Evolutionary conservation across 2,888 invertebrate genomes (phyloP), one percentile per base, ranked within the genome.

Genomic region (Cryptosula pallasiana): DNA sequence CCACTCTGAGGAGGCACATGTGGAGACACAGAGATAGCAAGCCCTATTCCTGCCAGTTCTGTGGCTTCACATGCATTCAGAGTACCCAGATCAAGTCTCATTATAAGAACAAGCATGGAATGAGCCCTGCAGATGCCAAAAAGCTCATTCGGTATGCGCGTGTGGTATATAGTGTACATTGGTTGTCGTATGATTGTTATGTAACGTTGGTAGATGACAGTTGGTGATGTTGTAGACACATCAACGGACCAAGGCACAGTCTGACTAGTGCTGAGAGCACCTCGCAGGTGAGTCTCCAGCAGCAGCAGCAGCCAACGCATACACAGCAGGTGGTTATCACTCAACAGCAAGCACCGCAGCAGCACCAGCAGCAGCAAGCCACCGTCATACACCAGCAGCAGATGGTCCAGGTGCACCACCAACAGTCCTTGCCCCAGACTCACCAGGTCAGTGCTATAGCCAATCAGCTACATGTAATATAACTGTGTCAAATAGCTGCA

Each of bases 331-430:
- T 63, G 34, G 63, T 63, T 5, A 63, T 63, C 20, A 27, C 63
- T 2, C 63, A 63, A 32, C 63, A 63, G 27, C 45, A 5, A 13
- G 45, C 45, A 5, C 63, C 2, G 5, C 63, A 63, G 63, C 63
- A 63, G 63, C 63, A 25, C 27, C 63, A 63, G 32, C 63, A 63
- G 63, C 63, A 63, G 63, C 63, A 63, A n/a, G 29, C 63, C 32
- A 63, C 63, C 1, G 63, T 63, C 3, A 63, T 63, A 63, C 63
- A 63, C 63, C 63, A 27, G 27, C 63, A 63, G n/a, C 63, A 63
- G 63, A 63, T 63, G 63, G 63, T 63, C 2, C 63, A 63, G n/a
- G 63, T 63, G 27, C 63, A 63, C n/a, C 63, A 63, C 9, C 63
- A 63, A n/a, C 63, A 63, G 63, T 16, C 16, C 13, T 2, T 63